A percentile compares a stretch with the other conserved stretches of the same genome.
phyloP scores from a whole-genome alignment of 1,140 invertebrate genomes.

The Luehdorfia chinensis region DNA sequence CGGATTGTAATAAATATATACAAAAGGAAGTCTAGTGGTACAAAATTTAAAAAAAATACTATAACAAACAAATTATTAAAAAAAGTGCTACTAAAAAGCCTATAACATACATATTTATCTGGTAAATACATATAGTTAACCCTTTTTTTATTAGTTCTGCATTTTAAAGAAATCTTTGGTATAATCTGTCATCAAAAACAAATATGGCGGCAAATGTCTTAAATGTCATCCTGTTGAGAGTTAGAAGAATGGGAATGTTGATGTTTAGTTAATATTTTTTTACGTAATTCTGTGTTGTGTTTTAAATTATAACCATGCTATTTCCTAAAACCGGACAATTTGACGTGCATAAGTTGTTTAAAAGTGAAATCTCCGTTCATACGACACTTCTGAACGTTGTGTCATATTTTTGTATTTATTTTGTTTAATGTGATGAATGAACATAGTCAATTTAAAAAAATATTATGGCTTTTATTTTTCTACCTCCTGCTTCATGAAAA shows the following conservation, averaged over 20 bases:
- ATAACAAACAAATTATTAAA: conserved; percentile 8
- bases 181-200: background rate
- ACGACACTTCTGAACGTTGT: conserved; percentile 25
- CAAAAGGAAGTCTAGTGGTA: conserved; percentile 1
- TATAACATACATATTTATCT: background rate
- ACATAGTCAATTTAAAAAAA: conserved; percentile 52
- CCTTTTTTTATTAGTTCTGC: background rate
- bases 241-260: background rate
- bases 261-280: conserved; percentile 3
- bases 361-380: conserved; percentile 15
- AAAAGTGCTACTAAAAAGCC: background rate
- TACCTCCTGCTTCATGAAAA: no score
- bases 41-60: no score
- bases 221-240: no score
- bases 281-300: background rate
- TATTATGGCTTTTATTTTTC: no score
- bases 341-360: background rate
- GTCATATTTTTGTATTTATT: conserved; percentile 60
- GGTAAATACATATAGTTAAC: background rate
- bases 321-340: background rate
- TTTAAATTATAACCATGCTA: background rate
- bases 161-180: background rate
- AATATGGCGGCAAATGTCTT: background rate
- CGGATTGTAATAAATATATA: background rate
- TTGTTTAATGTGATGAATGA: conserved; percentile 40